Evolutionary conservation across 2,113 vertebrate genomes (phyloP).

Genomic region (Rhegmatorhina hoffmannsi): DNA sequence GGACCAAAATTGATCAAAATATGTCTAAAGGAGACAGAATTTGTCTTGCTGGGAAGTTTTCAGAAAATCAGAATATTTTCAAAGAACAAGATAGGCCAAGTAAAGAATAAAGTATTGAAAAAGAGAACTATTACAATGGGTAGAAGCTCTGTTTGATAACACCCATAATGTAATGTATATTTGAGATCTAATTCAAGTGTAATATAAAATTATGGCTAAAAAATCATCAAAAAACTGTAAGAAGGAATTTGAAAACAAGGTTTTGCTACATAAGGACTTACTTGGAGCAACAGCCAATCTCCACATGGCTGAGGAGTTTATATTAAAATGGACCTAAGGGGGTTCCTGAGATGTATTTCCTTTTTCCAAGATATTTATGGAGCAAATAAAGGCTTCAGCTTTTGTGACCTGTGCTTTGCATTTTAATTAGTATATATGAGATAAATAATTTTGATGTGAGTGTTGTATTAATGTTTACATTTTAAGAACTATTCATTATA

Average conservation of each 20-base stretch:
- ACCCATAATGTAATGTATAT: not conserved
- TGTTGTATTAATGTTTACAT: not conserved
- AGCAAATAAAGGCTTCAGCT: not conserved
- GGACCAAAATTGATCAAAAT: not conserved
- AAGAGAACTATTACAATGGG: not conserved
- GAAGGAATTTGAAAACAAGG: not conserved
- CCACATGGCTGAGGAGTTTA: not conserved
- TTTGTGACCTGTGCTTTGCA: not conserved
- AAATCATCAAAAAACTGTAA: not conserved
- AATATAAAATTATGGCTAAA: not conserved
- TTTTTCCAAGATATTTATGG: not conserved
- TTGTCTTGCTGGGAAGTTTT: not conserved
- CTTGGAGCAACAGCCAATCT: fast-evolving
- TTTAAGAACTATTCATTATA: fast-evolving
- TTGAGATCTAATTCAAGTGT: not conserved
- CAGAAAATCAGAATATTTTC: not conserved
- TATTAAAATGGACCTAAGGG: not conserved
- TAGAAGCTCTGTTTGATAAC: not conserved
- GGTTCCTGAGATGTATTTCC: not conserved
- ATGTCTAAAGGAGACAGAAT: not conserved
- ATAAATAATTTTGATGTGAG: fast-evolving
- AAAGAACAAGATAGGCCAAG: not conserved
- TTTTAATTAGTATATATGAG: not conserved
- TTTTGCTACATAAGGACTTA: not conserved
- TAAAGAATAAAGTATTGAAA: not conserved